phyloP scores from a whole-genome alignment of 2,797 vertebrate species.

The Sebastes matsubarae region DNA sequence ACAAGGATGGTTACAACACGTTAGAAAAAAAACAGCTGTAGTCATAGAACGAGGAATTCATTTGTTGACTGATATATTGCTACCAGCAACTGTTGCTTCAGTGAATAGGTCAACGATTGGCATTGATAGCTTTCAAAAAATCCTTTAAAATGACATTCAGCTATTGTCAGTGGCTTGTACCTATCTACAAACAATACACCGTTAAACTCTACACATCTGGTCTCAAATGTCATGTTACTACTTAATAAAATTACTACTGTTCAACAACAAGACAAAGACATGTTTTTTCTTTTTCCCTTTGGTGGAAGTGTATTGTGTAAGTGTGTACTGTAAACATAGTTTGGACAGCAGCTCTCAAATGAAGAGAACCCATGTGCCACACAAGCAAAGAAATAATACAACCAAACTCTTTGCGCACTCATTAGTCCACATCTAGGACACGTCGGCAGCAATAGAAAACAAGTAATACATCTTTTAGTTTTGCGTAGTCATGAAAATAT shows the following conservation, averaged over 20 bases:
- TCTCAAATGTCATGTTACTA: slow-evolving; percentile 84
- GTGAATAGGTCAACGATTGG: slow-evolving; percentile 38
- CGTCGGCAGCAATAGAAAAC: slow-evolving; percentile 91
- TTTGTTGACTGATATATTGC: slow-evolving; percentile 25
- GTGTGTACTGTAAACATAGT: slow-evolving; percentile 95
- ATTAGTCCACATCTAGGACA: slow-evolving; percentile 78
- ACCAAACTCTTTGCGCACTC: slow-evolving; percentile 78
- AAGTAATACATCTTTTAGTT: slow-evolving; percentile 89
- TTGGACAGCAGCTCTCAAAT: slow-evolving; percentile 89
- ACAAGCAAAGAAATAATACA: slow-evolving; percentile 81
- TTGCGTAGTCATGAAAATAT: slow-evolving; percentile 94
- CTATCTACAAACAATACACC: slow-evolving; percentile 54
- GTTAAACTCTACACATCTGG: slow-evolving; percentile 65
- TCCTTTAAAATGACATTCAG: slow-evolving; percentile 61
- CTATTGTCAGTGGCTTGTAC: slow-evolving; percentile 44
- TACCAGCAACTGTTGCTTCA: slow-evolving; percentile 30
- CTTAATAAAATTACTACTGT: slow-evolving; percentile 81
- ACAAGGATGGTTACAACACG: slow-evolving; percentile 36
- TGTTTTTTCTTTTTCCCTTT: slow-evolving; percentile 86
- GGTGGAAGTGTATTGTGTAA: slow-evolving; percentile 93
- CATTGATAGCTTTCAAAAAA: slow-evolving; percentile 26
- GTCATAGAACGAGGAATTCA: slow-evolving; percentile 8
- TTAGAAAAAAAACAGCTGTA: neutral
- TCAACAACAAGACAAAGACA: slow-evolving; percentile 92
- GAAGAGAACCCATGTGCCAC: slow-evolving; percentile 88